Conservation (phyloP, 2,113 vertebrate genomes). For the Stegastes partitus region DNA sequence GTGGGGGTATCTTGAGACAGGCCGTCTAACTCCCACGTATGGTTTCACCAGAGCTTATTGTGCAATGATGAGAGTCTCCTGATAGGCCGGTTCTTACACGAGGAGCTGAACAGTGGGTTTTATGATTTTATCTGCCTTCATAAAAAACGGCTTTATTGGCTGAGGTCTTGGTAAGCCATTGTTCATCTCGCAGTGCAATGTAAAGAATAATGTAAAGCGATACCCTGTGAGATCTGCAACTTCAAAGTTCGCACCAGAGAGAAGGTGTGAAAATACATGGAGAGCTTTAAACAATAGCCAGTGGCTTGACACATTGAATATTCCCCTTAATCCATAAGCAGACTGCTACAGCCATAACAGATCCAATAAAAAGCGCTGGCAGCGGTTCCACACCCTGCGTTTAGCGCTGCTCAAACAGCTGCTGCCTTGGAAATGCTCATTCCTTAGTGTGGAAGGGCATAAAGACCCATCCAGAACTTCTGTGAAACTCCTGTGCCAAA, state of each 20-base stretch:
- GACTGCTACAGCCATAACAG: slow-evolving; percentile 12
- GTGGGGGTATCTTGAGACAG: slow-evolving; percentile 40
- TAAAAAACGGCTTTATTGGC: slow-evolving; percentile 30
- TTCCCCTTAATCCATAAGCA: slow-evolving; percentile 36
- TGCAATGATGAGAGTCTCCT: slow-evolving; percentile 13
- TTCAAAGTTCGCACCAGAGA: slow-evolving; percentile 42
- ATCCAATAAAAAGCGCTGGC: slow-evolving; percentile 23
- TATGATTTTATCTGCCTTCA: slow-evolving; percentile 49
- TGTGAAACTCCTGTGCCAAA: not conserved
- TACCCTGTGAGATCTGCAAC: slow-evolving; percentile 12
- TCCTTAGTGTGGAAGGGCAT: not conserved
- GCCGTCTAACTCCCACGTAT: slow-evolving; percentile 39
- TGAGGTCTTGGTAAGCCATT: slow-evolving; percentile 23
- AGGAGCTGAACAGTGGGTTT: slow-evolving; percentile 20
- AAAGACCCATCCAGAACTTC: not conserved
- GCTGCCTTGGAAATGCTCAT: slow-evolving; percentile 4
- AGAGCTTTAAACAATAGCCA: slow-evolving; percentile 51
- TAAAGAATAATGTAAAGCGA: slow-evolving; percentile 27
- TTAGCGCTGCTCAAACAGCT: slow-evolving; percentile 19
- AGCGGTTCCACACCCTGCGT: not conserved
- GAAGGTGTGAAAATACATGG: not conserved
- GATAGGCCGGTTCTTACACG: slow-evolving; percentile 32
- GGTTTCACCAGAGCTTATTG: slow-evolving; percentile 11
- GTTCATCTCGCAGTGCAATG: slow-evolving; percentile 7
- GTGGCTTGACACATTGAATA: slow-evolving; percentile 20